phyloP scores from a whole-genome alignment of 2,888 invertebrate genomes.

The Didymodactylos carnosus region DNA sequence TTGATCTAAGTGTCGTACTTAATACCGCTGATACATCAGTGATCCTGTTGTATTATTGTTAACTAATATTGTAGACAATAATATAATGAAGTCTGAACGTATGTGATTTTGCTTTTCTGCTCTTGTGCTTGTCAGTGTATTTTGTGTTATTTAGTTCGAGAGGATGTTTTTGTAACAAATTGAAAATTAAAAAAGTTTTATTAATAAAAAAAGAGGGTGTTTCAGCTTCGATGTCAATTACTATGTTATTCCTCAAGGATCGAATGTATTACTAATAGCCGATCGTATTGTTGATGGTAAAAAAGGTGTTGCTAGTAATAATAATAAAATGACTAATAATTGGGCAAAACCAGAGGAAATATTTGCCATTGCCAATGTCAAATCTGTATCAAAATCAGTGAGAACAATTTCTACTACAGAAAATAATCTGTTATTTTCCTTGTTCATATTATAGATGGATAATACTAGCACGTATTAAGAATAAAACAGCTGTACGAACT shows the following conservation, averaged over 20 bases:
- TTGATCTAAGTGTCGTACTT: neutral
- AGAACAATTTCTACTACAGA: neutral
- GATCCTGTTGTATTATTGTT: neutral
- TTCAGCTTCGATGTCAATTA: neutral
- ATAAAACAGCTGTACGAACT: slow-evolving; percentile 55
- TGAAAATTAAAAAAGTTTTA: too few relatives aligned
- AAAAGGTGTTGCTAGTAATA: neutral
- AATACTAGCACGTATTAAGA: slow-evolving; percentile 66
- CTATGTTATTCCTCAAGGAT: neutral
- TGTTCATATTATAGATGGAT: slow-evolving; percentile 49
- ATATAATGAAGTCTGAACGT: too few relatives aligned
- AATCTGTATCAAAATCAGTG: neutral
- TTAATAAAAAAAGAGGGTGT: too few relatives aligned
- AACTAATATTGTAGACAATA: neutral
- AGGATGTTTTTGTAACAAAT: too few relatives aligned
- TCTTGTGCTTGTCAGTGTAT: too few relatives aligned
- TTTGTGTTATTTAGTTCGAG: too few relatives aligned
- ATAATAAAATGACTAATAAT: too few relatives aligned
- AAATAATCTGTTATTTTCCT: too few relatives aligned
- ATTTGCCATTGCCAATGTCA: neutral
- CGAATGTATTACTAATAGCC: neutral
- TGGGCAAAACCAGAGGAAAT: too few relatives aligned
- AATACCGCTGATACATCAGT: neutral
- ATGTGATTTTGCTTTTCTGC: too few relatives aligned
- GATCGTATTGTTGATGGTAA: neutral